These are phyloP conservation scores for Hyperoplus immaculatus DNA, from an alignment of 2,797 vertebrate species.

Conservation along the genomic window DNA sequence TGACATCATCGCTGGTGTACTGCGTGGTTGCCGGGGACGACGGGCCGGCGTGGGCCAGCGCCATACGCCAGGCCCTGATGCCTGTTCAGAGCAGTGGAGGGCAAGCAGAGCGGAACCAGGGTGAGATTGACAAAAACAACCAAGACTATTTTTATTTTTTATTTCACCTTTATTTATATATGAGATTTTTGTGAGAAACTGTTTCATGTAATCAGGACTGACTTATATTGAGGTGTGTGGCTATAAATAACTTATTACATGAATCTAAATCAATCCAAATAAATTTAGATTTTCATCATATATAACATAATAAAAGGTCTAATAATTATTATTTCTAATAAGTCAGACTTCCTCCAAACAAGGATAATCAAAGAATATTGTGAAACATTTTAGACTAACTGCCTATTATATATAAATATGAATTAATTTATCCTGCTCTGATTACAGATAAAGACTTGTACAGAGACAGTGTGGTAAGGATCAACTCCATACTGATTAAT, in stretches of 20 bases:
- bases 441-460: constrained; percentile 34
- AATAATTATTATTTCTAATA: background rate
- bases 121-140: constrained; percentile 18
- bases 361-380: background rate
- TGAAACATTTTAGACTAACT: background rate
- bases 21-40: constrained; percentile 71
- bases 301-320: background rate
- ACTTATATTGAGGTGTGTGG: background rate
- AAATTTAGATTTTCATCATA: background rate
- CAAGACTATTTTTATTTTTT: background rate
- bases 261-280: background rate
- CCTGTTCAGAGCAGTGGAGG: constrained; percentile 71
- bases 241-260: background rate
- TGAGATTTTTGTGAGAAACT: background rate
- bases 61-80: constrained; percentile 83
- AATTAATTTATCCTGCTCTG: background rate
- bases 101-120: constrained; percentile 15
- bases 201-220: background rate
- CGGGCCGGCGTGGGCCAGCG: constrained; percentile 74
- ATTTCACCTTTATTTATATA: background rate
- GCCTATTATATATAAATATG: background rate
- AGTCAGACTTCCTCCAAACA: background rate
- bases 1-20: constrained; percentile 78
- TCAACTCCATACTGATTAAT: background rate
- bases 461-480: constrained; percentile 55